These are phyloP conservation scores for Cnemophilus loriae DNA, from an alignment of 2,113 vertebrate genomes.

Conservation along the genomic window DNA sequence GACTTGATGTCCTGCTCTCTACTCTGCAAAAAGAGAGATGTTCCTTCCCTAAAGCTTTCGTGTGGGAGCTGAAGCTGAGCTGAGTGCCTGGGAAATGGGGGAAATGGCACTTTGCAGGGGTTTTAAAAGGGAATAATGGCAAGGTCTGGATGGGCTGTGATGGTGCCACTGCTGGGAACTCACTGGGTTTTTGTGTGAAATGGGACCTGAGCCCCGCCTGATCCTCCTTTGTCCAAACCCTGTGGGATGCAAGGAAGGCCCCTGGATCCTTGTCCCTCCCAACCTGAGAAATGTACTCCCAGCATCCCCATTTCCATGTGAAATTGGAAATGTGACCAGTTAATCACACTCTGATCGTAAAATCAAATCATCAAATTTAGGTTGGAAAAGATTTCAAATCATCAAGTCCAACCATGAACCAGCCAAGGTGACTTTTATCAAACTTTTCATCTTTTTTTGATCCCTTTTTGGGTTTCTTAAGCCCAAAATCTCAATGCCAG, in stretches of 20 bases:
- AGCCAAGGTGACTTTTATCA: not conserved
- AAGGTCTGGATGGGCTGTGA: not conserved
- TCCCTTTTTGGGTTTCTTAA: not conserved
- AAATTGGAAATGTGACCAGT: not conserved
- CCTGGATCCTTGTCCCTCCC: not conserved
- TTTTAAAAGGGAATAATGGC: not conserved
- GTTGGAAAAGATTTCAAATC: not conserved
- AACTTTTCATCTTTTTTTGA: not conserved
- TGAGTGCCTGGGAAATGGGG: not conserved
- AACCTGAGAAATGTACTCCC: not conserved
- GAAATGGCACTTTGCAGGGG: not conserved
- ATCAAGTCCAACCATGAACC: not conserved
- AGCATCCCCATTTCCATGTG: fast-evolving
- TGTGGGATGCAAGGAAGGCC: fast-evolving
- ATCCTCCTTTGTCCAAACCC: not conserved
- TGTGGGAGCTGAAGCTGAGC: not conserved
- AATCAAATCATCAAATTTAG: not conserved
- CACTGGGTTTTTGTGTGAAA: not conserved
- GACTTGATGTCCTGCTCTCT: not conserved
- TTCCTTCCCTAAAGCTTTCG: not conserved
- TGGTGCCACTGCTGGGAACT: not conserved
- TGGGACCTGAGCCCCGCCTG: not conserved
- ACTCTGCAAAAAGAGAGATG: not conserved
- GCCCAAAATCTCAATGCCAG: not conserved
- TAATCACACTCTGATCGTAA: not conserved